Evolutionary conservation across 2,113 vertebrate genomes (phyloP), one percentile per base, ranked within the genome.

Genomic region (Pseudorasbora parva): DNA sequence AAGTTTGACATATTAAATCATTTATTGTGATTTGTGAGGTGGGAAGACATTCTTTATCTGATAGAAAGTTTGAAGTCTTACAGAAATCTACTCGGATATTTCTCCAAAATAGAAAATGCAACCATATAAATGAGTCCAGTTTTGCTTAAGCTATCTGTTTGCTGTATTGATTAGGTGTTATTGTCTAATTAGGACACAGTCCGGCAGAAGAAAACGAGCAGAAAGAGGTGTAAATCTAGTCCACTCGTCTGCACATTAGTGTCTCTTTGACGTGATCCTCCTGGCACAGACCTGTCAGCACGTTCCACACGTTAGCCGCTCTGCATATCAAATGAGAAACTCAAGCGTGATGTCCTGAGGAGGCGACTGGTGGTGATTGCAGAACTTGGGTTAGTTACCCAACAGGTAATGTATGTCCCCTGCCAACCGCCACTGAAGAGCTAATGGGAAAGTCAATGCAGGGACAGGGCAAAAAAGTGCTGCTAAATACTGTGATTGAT

Each of bases 401-500:
- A 89, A 77, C 84, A 86, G 82, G 84, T 68, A 81, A 54, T 12
- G 8, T 85, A 64, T 19, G 1, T 56, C 62, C 69, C 66, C 19
- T 60, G 78, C 51, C 9, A 87, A 78, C 77, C 51, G 79, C 81
- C 59, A 75, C 57, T 66, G 82, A 66, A 82, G 56, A 78, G 78
- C 84, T 87, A 88, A 90, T 89, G 88, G 66, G 81, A 75, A 90
- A 86, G 76, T 88, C 87, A 43, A 74, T 83, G 72, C 64, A 72
- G 86, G 85, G 85, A 88, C 5, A 30, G 27, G 45, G 82, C 84
- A 81, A 87, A 89, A 84, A 77, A 81, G 83, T 78, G 43, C 33
- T 81, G 33, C 83, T 72, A 86, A 89, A 82, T 85, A 51, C 84
- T 78, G 86, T 87, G 89, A 93, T 68, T 74, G 84, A 92, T 90